These are phyloP conservation scores for Laticauda colubrina DNA, from an alignment of 2,113 vertebrate genomes.

Conservation along the genomic window DNA sequence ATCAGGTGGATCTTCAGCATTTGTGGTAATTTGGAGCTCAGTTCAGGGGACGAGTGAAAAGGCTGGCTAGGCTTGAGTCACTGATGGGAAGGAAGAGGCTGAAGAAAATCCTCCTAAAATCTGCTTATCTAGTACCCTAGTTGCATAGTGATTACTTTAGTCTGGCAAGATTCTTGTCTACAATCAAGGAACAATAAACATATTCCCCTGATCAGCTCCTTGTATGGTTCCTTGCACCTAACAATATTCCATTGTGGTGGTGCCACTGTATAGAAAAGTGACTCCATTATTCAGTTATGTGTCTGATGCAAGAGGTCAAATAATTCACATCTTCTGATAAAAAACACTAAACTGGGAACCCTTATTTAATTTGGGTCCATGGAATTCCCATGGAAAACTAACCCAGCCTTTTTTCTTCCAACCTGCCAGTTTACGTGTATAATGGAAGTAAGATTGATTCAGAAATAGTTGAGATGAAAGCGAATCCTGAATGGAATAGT, in stretches of 20 bases:
- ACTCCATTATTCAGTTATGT: neutral
- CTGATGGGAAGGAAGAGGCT: neutral
- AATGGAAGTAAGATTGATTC: neutral
- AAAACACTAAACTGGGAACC: neutral
- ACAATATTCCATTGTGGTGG: neutral
- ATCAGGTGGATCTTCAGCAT: neutral
- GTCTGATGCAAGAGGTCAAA: neutral
- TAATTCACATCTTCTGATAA: neutral
- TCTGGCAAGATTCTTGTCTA: neutral
- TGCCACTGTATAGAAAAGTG: neutral
- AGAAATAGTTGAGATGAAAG: neutral
- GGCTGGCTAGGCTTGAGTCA: neutral
- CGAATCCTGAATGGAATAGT: neutral
- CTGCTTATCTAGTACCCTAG: neutral
- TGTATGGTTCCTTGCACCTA: neutral
- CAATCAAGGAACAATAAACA: neutral
- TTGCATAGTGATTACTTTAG: neutral
- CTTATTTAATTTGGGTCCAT: neutral
- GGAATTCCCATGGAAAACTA: neutral
- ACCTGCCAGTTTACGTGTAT: neutral
- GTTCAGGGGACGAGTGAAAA: neutral
- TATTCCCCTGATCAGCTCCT: neutral
- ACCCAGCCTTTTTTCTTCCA: neutral
- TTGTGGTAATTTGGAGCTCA: neutral
- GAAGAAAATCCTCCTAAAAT: neutral